Percentiles rank a stretch among this genome's conserved stretches.
phyloP scores from a whole-genome alignment of 1,140 invertebrate genomes.

The Drosophila chauvacae region DNA sequence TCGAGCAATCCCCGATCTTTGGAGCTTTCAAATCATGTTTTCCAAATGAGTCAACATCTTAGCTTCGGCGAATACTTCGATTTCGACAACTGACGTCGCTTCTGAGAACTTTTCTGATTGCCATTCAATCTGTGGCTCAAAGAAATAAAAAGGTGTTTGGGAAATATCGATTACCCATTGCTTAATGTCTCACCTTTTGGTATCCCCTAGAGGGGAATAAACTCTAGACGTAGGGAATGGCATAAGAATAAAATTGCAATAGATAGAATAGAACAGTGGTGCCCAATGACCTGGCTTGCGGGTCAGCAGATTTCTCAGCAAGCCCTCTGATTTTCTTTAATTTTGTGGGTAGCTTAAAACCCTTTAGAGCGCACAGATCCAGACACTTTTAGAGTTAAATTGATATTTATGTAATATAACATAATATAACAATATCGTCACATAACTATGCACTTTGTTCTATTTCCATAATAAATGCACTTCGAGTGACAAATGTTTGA shows the following conservation, averaged over 20 bases:
- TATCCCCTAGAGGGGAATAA: constrained; percentile 1
- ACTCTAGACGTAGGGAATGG: not conserved
- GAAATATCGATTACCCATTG: constrained; percentile 13
- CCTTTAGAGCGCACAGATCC: too few species aligned
- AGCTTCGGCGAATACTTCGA: constrained; percentile 6
- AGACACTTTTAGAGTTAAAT: not conserved
- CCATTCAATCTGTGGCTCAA: not conserved
- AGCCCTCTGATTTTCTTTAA: too few species aligned
- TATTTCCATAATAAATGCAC: not conserved
- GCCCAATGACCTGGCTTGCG: too few species aligned
- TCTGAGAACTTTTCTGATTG: constrained; percentile 5
- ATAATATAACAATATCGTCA: not conserved
- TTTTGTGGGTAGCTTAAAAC: too few species aligned
- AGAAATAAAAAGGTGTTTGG: constrained; percentile 2
- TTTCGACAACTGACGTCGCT: constrained; percentile 24
- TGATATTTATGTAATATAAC: too few species aligned
- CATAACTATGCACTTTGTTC: not conserved
- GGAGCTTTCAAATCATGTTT: constrained; percentile 13
- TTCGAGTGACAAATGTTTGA: not conserved
- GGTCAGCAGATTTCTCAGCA: too few species aligned
- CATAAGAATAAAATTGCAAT: not conserved
- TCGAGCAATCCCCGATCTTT: constrained; percentile 23
- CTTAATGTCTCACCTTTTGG: not conserved
- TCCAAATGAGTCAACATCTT: constrained; percentile 12
- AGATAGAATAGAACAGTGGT: not conserved